Base-by-base conservation (phyloP, 2,113 vertebrate species). In the Mesoclemmys tuberculata region DNA sequence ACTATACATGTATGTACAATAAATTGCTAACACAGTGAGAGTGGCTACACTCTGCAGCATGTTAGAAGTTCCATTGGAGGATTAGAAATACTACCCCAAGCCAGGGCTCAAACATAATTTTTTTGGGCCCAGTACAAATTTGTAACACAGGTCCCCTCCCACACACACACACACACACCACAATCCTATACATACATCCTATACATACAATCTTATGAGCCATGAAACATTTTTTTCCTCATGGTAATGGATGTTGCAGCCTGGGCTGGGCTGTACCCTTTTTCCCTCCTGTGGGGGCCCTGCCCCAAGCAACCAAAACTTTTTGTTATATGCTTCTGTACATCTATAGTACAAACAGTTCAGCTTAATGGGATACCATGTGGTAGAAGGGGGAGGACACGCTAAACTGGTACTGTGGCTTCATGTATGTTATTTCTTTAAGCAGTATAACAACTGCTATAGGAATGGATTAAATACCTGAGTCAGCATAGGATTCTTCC, bases 321-420 rank as follows among this genome's bases (percentile, higher is more conserved):
- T 31, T 24, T n/a, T 10, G 12, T 38, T 71, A 19, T n/a, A 48
- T 5, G 2, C 8, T 86, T 38, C 31, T 46, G 19, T 31, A 35
- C 8, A 71, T 5, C 51, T 29, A 2, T 16, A 68, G 82, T 18
- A 54, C 48, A 48, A 1, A 51, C 27, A 16, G 10, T 21, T 0
- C 0, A 0, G 4, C 46, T 77, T 82, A 41, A 64, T 68, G 82
- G 88, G 12, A 16, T 0, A 41, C 9, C 38, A 49, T 71, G 46
- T 41, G 78, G 64, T 14, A 31, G 14, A 0, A 0, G 14, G 21
- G 2, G 22, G 46, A 44, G 35, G 64, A 71, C n/a, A 71, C 21
- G n/a, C n/a, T 22, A 71, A 71, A 71, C n/a, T 71, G 35, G 14
- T 38, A 71, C 64, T 71, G 35, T 71, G 64, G n/a, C 8, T 71